Base-by-base conservation (phyloP, 64 coral and sea anemone genomes). In the Hydrozoanthus tunicans region DNA sequence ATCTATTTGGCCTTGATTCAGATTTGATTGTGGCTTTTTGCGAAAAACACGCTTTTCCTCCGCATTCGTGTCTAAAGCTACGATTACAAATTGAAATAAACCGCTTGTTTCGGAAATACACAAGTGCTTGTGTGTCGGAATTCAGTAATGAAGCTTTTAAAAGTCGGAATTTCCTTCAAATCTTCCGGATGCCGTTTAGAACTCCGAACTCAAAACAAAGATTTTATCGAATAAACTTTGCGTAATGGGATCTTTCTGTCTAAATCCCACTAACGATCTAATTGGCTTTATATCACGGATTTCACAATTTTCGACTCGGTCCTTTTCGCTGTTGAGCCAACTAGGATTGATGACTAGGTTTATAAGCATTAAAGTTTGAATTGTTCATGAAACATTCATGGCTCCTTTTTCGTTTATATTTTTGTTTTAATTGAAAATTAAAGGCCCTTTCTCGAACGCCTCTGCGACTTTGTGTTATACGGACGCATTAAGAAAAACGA, bases 351-450 rank as follows among this genome's bases (percentile, higher is more conserved):
- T 70, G 51, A 67, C 15, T 23, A 70, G 70, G 53, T 20, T 55
- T 43, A 43, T 43, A 53, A 58, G 53, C 15, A 79, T 56, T 58
- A 79, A 69, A 54, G 11, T 54, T 83, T 53, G 62, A 84, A 69
- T 69, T 20, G 14, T 70, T 70, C 64, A 70, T 70, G 56, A 67
- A 85, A 85, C 51, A 70, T 70, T 85, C 64, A 85, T 70, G 82
- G 52, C 4, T n/a, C 55, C 15, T 66, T 55, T 26, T 70, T 85
- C 60, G 53, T 9, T 20, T 58, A 26, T 17, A 7, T 56, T 68
- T 15, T 70, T 53, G 82, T 66, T 66, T 66, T 83, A 25, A 66
- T 70, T 53, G 64, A 12, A 70, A 55, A 85, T 20, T 20, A 20
- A 20, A 20, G 20, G 2, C 27, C 8, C n/a, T 85, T 85, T 9